Conservation (phyloP, 2,888 invertebrate species). For the Eilema griseolum region DNA sequence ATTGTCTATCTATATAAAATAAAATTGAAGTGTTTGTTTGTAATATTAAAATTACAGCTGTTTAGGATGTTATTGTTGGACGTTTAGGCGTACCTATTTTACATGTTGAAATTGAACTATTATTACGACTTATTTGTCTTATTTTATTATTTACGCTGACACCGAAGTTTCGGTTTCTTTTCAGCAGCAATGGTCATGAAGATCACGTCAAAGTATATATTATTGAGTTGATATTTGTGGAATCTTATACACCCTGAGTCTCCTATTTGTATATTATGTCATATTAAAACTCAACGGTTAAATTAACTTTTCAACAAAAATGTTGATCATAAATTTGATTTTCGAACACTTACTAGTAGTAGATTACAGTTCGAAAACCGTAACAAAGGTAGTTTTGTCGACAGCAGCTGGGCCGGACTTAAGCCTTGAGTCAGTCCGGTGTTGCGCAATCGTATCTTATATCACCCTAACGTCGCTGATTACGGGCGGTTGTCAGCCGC, state of each 20-base stretch:
- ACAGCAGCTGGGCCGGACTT: conserved; percentile 40
- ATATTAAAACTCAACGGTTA: not conserved
- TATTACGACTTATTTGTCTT: too few relatives aligned
- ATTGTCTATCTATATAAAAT: not conserved
- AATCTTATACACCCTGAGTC: too few relatives aligned
- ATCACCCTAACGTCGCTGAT: conserved; percentile 76
- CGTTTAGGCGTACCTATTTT: not conserved
- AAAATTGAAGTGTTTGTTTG: not conserved
- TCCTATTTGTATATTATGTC: not conserved
- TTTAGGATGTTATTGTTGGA: not conserved
- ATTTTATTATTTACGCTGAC: too few relatives aligned
- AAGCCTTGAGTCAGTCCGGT: conserved; percentile 51
- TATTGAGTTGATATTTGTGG: too few relatives aligned
- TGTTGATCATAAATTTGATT: not conserved
- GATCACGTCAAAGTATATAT: too few relatives aligned
- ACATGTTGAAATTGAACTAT: not conserved
- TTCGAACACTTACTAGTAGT: not conserved
- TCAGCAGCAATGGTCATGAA: too few relatives aligned
- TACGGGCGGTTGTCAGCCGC: conserved; percentile 66
- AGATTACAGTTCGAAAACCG: not conserved
- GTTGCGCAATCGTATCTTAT: conserved; percentile 75
- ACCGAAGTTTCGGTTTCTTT: too few relatives aligned
- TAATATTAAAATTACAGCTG: not conserved
- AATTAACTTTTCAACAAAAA: not conserved
- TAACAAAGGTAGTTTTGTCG: conserved; percentile 27